These are phyloP conservation scores for Smittia sp. DNA, from an alignment of 2,888 invertebrate genomes.

Conservation along the genomic window DNA sequence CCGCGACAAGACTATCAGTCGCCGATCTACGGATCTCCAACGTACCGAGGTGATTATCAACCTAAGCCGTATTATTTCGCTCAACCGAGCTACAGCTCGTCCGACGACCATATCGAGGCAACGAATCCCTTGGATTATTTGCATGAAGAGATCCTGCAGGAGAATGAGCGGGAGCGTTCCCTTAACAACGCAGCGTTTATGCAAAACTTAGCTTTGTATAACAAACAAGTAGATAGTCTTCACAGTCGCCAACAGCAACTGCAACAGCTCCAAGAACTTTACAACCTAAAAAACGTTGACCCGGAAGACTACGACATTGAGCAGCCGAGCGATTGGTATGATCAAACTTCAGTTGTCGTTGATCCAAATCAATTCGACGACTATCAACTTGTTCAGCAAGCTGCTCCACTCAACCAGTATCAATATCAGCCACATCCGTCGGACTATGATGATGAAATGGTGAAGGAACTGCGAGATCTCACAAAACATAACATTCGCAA, in stretches of 20 bases:
- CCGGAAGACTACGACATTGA: slow-evolving; percentile 65
- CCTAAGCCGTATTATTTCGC: slow-evolving; percentile 55
- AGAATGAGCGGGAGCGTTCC: slow-evolving; percentile 59
- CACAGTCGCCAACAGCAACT: slow-evolving; percentile 20
- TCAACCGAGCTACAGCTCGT: slow-evolving; percentile 52
- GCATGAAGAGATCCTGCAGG: slow-evolving; percentile 61
- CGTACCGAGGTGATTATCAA: slow-evolving; percentile 47
- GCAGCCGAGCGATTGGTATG: slow-evolving; percentile 63
- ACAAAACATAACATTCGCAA: neutral
- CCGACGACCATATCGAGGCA: slow-evolving; percentile 50
- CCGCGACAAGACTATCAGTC: slow-evolving; percentile 42
- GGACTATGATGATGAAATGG: slow-evolving; percentile 40
- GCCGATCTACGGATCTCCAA: slow-evolving; percentile 45
- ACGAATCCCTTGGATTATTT: slow-evolving; percentile 57
- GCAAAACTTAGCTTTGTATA: slow-evolving; percentile 65
- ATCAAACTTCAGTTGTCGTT: slow-evolving; percentile 54
- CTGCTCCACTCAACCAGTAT: slow-evolving; percentile 35
- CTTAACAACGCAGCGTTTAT: slow-evolving; percentile 61
- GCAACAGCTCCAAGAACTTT: slow-evolving; percentile 43
- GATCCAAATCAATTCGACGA: neutral
- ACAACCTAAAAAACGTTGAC: slow-evolving; percentile 45
- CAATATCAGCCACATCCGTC: slow-evolving; percentile 28
- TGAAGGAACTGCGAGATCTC: slow-evolving; percentile 31
- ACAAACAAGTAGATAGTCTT: slow-evolving; percentile 51
- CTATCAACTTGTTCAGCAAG: neutral